Evolutionary conservation across 2,888 invertebrate species (phyloP).

Genomic region (Mantis religiosa): DNA sequence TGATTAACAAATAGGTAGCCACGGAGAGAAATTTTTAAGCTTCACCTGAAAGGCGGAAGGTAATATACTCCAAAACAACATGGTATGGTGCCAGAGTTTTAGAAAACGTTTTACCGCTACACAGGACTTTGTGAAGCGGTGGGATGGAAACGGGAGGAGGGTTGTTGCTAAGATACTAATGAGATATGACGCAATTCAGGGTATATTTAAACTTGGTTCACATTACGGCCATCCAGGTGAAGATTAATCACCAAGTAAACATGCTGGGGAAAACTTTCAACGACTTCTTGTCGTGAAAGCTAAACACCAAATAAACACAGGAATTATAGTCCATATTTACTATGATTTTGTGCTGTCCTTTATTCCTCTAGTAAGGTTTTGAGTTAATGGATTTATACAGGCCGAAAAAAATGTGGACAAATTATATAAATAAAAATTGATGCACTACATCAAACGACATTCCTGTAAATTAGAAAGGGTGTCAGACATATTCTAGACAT

Average conservation of each 20-base stretch:
- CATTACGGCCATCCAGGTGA: background rate
- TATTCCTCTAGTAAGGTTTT: no score
- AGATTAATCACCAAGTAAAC: background rate
- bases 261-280: background rate
- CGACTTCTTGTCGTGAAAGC: background rate
- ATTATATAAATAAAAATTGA: no score
- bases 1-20: no score
- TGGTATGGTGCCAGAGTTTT: background rate
- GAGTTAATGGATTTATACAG: no score
- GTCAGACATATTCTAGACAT: no score
- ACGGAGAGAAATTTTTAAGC: no score
- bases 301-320: background rate
- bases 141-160: background rate
- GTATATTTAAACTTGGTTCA: background rate
- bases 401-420: no score
- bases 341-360: no score
- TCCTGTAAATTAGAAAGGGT: no score
- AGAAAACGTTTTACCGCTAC: no score
- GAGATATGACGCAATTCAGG: background rate
- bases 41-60: background rate
- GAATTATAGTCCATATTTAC: background rate
- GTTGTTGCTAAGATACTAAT: background rate
- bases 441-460: no score
- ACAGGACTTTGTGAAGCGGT: background rate
- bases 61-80: background rate